Base-by-base conservation (phyloP, 2,797 vertebrate species). In the Ispidina picta region DNA sequence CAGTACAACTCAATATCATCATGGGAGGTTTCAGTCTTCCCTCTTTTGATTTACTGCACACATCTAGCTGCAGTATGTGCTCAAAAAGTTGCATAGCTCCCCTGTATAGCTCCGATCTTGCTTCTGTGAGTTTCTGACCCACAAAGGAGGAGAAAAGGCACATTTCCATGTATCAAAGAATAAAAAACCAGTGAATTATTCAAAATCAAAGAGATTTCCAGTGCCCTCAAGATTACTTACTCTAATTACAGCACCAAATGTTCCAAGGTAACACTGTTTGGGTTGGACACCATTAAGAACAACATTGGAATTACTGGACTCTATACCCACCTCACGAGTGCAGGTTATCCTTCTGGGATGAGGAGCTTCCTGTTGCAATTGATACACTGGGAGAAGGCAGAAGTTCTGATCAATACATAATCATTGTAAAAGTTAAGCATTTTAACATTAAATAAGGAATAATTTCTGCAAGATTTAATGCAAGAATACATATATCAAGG, bases 331-430 rank as follows among this genome's bases (percentile, higher is more conserved):
- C 98, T 99, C 98, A 80, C 97, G 92, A 86, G 98, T 99, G 90
- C 98, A 99, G 81, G 98, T 99, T 95, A 99, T 90, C 95, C 99
- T 98, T 92, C 98, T 98, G 74, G 99, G 99, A 93, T 99, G 98
- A 44, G 98, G 86, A 80, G 98, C 99, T 98, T 98, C 98, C 97
- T 99, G 98, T 91, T 99, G 99, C 92, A 98, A 78, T 87, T 97
- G 98, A 89, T 97, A 97, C 49, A 98, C 97, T 98, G 83, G 59
- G 94, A 97, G 68, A 91, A 97, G 65, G 66, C 6, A 97, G 71
- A 97, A 89, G 80, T 83, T 90, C 35, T 35, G 44, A 65, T 87
- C 95, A 95, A 91, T 33, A 64, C 3, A 89, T 31, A 90, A 84
- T 44, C 41, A 31, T 46, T n/a, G 23, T 39, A 28, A 28, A 84